phyloP scores from a whole-genome alignment of 1,140 invertebrate genomes.

The Papilio polytes region DNA sequence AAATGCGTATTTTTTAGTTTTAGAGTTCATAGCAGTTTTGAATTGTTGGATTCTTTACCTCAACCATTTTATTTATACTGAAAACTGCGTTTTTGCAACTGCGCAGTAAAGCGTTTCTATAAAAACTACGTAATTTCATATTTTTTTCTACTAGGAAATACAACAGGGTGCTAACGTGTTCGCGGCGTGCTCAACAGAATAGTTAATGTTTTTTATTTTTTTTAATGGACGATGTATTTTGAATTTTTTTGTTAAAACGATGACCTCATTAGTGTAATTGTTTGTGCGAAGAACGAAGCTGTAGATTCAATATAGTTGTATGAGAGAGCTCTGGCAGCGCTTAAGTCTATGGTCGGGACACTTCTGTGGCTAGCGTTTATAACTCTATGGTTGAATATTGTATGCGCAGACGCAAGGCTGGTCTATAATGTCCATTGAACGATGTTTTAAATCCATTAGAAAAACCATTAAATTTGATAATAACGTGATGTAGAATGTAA shows the following conservation, averaged over 20 bases:
- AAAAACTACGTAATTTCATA: neutral
- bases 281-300: neutral
- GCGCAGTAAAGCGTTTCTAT: neutral
- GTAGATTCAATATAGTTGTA: neutral
- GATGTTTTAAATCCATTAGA: neutral
- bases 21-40: neutral
- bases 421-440: neutral
- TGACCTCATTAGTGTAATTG: constrained; percentile 27
- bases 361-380: neutral
- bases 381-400: neutral
- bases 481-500: too few species aligned
- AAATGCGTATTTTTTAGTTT: neutral
- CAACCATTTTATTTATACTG: neutral
- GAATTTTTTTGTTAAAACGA: constrained; percentile 15
- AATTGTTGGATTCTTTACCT: neutral
- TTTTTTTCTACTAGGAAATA: neutral
- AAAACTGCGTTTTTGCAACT: neutral
- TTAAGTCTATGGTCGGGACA: neutral
- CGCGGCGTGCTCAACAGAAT: constrained; percentile 21
- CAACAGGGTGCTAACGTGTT: constrained; percentile 24
- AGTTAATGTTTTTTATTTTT: constrained; percentile 22
- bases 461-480: too few species aligned
- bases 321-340: neutral
- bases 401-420: neutral
- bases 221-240: constrained; percentile 3